Percentiles rank a stretch among this genome's conserved stretches.
phyloP scores from a whole-genome alignment of 2,888 invertebrate species.

The Cheilosia pagana region DNA sequence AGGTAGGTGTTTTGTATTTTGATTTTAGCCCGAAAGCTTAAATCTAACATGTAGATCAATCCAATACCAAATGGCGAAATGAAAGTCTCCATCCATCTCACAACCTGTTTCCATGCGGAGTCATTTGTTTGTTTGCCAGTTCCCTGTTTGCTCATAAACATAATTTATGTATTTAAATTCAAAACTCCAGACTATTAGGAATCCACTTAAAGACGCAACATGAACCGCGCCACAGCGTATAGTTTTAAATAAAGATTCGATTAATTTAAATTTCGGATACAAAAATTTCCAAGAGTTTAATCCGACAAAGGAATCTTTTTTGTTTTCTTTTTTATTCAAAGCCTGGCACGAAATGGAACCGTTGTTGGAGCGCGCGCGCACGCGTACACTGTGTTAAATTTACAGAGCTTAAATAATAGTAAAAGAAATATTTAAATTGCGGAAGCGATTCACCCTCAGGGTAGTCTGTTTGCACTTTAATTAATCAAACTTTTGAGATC shows the following conservation, averaged over 20 bases:
- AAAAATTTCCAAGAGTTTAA: conserved; percentile 8
- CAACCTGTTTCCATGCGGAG: conserved; percentile 26
- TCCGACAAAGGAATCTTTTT: not conserved
- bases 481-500: conserved; percentile 15
- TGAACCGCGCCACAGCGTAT: not conserved
- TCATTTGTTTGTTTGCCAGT: not conserved
- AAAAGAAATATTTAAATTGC: conserved; percentile 19
- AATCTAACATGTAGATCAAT: conserved; percentile 7
- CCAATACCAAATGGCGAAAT: not conserved
- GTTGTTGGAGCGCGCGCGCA: not conserved
- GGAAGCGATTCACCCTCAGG: conserved; percentile 25
- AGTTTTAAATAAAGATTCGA: conserved; percentile 12
- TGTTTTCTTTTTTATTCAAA: not conserved
- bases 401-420: not conserved
- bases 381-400: not conserved
- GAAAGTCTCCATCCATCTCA: not conserved
- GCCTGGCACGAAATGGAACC: conserved; percentile 29
- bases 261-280: conserved; percentile 8
- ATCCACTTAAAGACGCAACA: conserved; percentile 2
- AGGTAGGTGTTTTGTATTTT: not conserved
- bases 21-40: not conserved
- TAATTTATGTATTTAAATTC: conserved; percentile 29
- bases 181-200: not conserved
- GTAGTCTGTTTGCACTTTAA: conserved; percentile 16
- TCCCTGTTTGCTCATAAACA: conserved; percentile 24